Evolutionary conservation across 2,797 vertebrate species (phyloP).

Genomic region (Melanotaenia maccullochi): DNA sequence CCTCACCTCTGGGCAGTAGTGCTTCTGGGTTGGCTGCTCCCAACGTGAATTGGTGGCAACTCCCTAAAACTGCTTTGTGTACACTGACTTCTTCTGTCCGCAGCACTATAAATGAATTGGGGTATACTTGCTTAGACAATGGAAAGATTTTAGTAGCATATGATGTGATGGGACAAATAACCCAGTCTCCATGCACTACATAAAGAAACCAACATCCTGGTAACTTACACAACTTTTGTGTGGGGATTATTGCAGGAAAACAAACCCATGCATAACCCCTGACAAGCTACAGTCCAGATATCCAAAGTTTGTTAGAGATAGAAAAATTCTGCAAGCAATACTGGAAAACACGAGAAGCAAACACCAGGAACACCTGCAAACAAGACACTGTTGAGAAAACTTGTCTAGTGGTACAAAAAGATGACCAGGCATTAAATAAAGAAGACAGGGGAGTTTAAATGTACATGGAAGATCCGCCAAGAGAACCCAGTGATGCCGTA

Average conservation of each 20-base stretch:
- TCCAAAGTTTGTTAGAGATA: too few species aligned
- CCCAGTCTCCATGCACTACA: not conserved
- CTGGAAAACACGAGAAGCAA: not conserved
- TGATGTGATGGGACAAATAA: not conserved
- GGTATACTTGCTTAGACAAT: not conserved
- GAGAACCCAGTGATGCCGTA: too few species aligned
- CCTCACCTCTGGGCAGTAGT: not conserved
- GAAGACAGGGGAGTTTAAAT: not conserved
- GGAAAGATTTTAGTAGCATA: not conserved
- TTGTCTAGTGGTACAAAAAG: not conserved
- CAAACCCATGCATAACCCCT: too few species aligned
- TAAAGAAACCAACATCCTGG: not conserved
- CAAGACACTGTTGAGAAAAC: not conserved
- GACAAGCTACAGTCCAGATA: too few species aligned
- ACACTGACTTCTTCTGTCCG: not conserved
- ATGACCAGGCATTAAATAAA: not conserved
- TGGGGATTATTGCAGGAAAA: not conserved
- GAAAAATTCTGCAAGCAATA: too few species aligned
- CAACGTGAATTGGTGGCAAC: not conserved
- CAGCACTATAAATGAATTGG: not conserved
- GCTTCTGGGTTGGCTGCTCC: constrained; percentile 11
- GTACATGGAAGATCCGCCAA: too few species aligned
- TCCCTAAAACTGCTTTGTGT: not conserved
- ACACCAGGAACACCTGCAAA: not conserved
- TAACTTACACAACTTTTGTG: not conserved